Percentiles rank a stretch among this genome's conserved stretches.
Conservation (phyloP, 2,113 vertebrate species). For the Zosterops pallidus region DNA sequence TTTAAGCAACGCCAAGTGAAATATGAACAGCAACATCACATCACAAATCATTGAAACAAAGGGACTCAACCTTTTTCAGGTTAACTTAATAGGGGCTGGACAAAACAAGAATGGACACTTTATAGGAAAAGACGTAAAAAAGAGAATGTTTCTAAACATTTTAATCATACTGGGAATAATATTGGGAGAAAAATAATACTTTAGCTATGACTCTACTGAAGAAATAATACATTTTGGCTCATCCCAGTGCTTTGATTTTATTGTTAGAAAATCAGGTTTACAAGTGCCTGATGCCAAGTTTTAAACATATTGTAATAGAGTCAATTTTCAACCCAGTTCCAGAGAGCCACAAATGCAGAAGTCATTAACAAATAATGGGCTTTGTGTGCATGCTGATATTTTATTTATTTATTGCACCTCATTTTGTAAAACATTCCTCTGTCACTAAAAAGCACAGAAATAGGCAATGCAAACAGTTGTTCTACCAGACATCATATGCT, state of each 20-base stretch:
- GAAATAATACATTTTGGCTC: constrained; percentile 40
- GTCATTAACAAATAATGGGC: constrained; percentile 49
- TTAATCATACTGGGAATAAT: neutral
- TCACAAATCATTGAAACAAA: constrained; percentile 71
- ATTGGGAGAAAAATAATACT: neutral
- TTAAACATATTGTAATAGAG: constrained; percentile 49
- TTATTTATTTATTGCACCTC: constrained; percentile 39
- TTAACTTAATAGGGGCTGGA: constrained; percentile 67
- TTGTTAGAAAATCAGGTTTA: constrained; percentile 46
- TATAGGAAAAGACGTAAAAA: constrained; percentile 25
- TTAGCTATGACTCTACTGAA: neutral
- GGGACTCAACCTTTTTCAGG: constrained; percentile 67
- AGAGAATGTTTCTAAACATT: constrained; percentile 3
- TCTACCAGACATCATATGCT: neutral
- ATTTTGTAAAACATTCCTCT: constrained; percentile 27
- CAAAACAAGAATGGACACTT: constrained; percentile 64
- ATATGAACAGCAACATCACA: constrained; percentile 74
- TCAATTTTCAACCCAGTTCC: constrained; percentile 51
- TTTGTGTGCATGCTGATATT: neutral
- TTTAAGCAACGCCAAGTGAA: constrained; percentile 72
- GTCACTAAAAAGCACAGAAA: constrained; percentile 33
- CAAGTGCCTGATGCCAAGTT: constrained; percentile 52
- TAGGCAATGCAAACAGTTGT: neutral
- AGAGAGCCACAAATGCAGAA: constrained; percentile 28
- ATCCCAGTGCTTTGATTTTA: constrained; percentile 11